Base-by-base conservation (phyloP, 2,888 invertebrate species). In the Dynastes tityus region DNA sequence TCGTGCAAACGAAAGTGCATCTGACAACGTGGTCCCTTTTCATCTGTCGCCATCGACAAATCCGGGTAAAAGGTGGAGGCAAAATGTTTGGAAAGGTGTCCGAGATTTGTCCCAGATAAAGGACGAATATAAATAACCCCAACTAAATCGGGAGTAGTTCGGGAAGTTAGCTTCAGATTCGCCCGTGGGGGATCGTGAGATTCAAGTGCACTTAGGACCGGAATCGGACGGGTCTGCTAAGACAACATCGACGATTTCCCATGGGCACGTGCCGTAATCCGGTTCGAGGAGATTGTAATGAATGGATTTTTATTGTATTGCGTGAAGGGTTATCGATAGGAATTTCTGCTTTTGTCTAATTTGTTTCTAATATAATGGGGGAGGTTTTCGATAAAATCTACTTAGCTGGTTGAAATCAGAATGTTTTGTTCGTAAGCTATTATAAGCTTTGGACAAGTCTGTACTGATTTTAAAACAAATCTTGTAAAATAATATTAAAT, bases 91-190 rank as follows among this genome's bases (percentile, higher is more conserved):
- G 81, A 83, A 83, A 83, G 83, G 82, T 82, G 83, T 80, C 82
- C 82, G 80, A 81, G 82, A 83, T 83, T 82, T 80, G 82, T 79
- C 78, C 78, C 61, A 81, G 83, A 82, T 83, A 83, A 83, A 82
- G 81, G 81, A 78, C 79, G 78, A 83, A 81, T 82, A 81, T 83
- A 83, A 83, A 83, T 83, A 83, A 83, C 83, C 9, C 53, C 4
- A 13, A 16, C 4, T 53, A 53, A 53, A 53, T 55, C 22, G 55
- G 22, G n/a, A 8, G 8, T 22, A 22, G 55, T 55, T 16, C 22
- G 55, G 55, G 22, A 22, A 8, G 55, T 55, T 55, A 22, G 55
- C 4, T 55, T 22, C 55, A 55, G 22, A 55, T 55, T 55, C 5
- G 55, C 9, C 55, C 55, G 55, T 55, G 8, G 55, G 55, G 55